Percentiles rank a stretch among this genome's conserved stretches.
phyloP scores from a whole-genome alignment of 2,888 invertebrate species.

The Vesta saturnalis region DNA sequence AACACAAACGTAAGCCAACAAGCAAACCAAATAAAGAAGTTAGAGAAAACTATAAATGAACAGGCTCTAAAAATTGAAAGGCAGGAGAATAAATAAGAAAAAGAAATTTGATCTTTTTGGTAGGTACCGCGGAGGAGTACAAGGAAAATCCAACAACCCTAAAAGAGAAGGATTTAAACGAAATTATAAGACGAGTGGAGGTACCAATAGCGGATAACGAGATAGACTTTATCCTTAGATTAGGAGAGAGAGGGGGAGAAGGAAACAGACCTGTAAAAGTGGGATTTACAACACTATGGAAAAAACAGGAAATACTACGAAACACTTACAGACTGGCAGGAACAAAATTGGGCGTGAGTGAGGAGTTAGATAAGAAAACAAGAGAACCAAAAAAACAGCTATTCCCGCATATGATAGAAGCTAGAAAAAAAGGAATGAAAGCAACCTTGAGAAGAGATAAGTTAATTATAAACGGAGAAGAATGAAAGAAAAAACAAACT shows the following conservation, averaged over 20 bases:
- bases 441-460: not conserved
- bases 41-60: not conserved
- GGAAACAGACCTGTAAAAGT: not conserved
- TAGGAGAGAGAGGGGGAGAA: not conserved
- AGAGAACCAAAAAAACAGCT: not conserved
- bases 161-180: too few relatives aligned
- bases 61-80: not conserved
- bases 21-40: not conserved
- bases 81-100: not conserved
- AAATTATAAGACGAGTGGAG: not conserved
- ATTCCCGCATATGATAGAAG: too few relatives aligned
- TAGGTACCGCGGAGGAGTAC: not conserved
- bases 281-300: not conserved
- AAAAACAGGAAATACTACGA: not conserved
- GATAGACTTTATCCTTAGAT: not conserved
- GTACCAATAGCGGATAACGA: too few relatives aligned
- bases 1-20: not conserved
- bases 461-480: not conserved
- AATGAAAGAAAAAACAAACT: not conserved
- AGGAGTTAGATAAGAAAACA: not conserved
- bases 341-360: not conserved
- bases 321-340: too few relatives aligned
- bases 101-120: not conserved
- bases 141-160: too few relatives aligned
- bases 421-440: not conserved